These are phyloP conservation scores for Lithobates sylvaticus DNA, from an alignment of 2,797 vertebrate species.

Conservation along the genomic window DNA sequence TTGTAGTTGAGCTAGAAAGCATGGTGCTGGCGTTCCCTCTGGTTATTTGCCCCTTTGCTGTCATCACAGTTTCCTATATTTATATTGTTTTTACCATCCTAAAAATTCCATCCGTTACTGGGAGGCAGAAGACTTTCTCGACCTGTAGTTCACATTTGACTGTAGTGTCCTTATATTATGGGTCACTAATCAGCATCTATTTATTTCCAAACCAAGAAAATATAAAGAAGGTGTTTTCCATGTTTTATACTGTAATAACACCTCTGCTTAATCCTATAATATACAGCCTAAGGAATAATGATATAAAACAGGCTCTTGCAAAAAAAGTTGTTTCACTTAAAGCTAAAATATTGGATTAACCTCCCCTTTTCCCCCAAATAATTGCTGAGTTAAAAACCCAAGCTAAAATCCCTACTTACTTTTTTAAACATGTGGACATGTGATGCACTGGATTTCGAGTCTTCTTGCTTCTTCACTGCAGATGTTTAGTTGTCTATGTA, in stretches of 20 bases:
- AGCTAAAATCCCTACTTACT: too few species aligned
- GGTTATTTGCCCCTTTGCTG: slow-evolving; percentile 60
- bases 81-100: slow-evolving; percentile 44
- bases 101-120: neutral
- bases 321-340: neutral
- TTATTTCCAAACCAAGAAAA: neutral
- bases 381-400: too few species aligned
- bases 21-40: slow-evolving; percentile 63
- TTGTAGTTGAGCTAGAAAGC: slow-evolving; percentile 55
- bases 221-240: neutral
- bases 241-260: slow-evolving; percentile 15
- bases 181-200: slow-evolving; percentile 23
- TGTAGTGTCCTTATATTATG: slow-evolving; percentile 7
- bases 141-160: slow-evolving; percentile 42
- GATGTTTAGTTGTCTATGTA: too few species aligned
- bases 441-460: too few species aligned
- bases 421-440: too few species aligned
- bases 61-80: slow-evolving; percentile 63
- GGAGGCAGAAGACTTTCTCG: slow-evolving; percentile 19
- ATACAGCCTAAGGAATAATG: slow-evolving; percentile 8
- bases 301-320: neutral
- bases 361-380: too few species aligned
- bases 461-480: too few species aligned
- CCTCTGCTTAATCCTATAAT: slow-evolving; percentile 24
- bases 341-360: too few species aligned